Base-by-base conservation (phyloP, 2,888 invertebrate species). In the Subacronicta megacephala region DNA sequence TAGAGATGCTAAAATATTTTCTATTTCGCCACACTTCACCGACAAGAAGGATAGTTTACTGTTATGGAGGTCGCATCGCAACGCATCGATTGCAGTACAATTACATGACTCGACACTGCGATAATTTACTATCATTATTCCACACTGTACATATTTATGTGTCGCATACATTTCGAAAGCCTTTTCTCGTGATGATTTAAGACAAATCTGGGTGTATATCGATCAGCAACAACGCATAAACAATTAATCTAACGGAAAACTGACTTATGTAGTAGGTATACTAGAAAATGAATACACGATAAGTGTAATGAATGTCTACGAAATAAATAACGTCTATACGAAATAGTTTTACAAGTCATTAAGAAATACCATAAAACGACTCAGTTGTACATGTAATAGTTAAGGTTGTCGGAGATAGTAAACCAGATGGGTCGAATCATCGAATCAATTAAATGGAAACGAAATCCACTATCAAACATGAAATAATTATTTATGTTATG, bases 61-160 rank as follows among this genome's bases (percentile, higher is more conserved):
- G 80, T 77, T 80, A 85, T 80, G 66, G 82, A 82, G 83, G 82
- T 81, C 81, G 78, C 78, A 80, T 78, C 78, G 80, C 75, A 80
- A 81, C 75, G 80, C 77, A 78, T 81, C 81, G 84, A 89, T 84
- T 78, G 81, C 72, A 72, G 67, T 77, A 83, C 84, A 86, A 90
- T 88, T 87, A 87, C 87, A 83, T 76, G 86, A 85, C 80, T 82
- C 75, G 62, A 77, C 71, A 75, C 79, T 61, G 80, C 77, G 85
- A 90, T 90, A 85, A 90, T 89, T 90, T 82, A 82, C 82, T 75
- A 69, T 85, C 85, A 90, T 90, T 90, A 90, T 83, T 82, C 70
- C 70, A 47, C 69, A 62, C 70, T 52, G 75, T 72, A 77, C 76
- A 78, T 76, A 78, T 82, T 73, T 82, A 75, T 81, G 64, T 78